A percentile compares a stretch with the other conserved stretches of the same genome.
Evolutionary conservation across 2,888 invertebrate genomes (phyloP).

Genomic region (Amphiduros pacificus): DNA sequence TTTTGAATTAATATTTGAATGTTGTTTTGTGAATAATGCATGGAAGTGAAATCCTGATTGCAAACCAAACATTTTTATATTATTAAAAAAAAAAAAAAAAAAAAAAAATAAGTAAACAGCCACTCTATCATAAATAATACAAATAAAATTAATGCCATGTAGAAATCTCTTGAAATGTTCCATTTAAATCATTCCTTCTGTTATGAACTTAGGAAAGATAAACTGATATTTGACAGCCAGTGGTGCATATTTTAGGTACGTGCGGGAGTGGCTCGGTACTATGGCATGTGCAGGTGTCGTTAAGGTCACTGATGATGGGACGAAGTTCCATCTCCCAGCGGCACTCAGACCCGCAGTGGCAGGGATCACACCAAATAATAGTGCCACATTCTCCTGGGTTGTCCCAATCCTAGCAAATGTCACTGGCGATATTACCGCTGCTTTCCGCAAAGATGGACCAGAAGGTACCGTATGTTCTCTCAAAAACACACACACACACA

Average conservation of each 20-base stretch:
- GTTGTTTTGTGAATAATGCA: too few species aligned
- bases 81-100: too few species aligned
- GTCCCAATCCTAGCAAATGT: slow-evolving; percentile 1
- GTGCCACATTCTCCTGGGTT: not conserved
- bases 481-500: too few species aligned
- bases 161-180: too few species aligned
- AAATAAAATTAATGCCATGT: too few species aligned
- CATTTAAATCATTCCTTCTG: too few species aligned
- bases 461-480: too few species aligned
- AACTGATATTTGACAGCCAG: not conserved
- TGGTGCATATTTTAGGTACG: slow-evolving; percentile 4
- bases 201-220: not conserved
- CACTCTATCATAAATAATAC: too few species aligned
- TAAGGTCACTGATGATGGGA: not conserved
- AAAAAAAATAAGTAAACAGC: too few species aligned
- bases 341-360: not conserved
- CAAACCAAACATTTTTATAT: too few species aligned
- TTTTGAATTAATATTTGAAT: too few species aligned
- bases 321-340: not conserved
- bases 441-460: slow-evolving; percentile 11
- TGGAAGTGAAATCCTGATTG: too few species aligned
- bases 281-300: slow-evolving; percentile 6
- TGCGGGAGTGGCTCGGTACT: slow-evolving; percentile 15
- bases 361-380: not conserved
- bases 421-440: not conserved